Conservation (phyloP, 2,797 vertebrate species). For the Coluber constrictor region DNA sequence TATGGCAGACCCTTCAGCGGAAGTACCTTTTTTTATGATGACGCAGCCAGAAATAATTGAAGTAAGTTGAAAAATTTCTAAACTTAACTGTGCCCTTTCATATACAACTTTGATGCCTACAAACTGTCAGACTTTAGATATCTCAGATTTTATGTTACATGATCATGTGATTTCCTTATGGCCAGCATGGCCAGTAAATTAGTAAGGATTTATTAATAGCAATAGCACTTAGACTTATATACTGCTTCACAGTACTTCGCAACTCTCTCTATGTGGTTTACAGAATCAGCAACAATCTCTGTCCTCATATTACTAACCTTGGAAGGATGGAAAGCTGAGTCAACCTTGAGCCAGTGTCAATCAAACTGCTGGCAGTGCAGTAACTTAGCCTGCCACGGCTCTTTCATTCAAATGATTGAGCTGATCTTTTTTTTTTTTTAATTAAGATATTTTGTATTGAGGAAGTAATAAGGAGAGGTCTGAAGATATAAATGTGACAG, state of each 20-base stretch:
- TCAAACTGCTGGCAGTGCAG: too few species aligned
- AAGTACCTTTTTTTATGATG: constrained; percentile 60
- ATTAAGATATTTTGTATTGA: neutral
- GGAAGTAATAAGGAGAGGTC: neutral
- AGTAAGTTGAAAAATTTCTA: neutral
- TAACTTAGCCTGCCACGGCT: too few species aligned
- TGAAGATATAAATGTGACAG: neutral
- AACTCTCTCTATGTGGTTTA: neutral
- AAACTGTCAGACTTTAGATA: neutral
- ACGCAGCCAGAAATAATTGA: constrained; percentile 65
- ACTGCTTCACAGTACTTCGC: neutral
- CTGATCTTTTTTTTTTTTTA: neutral
- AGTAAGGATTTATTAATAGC: neutral
- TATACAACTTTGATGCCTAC: neutral
- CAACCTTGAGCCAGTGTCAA: neutral
- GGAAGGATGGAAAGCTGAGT: neutral
- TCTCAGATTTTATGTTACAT: neutral
- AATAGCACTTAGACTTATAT: neutral
- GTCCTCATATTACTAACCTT: neutral
- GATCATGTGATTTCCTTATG: neutral
- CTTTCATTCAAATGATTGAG: neutral
- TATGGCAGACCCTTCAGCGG: constrained; percentile 60
- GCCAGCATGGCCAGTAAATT: neutral
- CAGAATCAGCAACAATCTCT: neutral
- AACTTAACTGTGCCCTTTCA: neutral